Percentiles rank a stretch among this genome's conserved stretches.
Evolutionary conservation across 2,888 invertebrate genomes (phyloP).

Genomic region (Charanyca ferruginea): DNA sequence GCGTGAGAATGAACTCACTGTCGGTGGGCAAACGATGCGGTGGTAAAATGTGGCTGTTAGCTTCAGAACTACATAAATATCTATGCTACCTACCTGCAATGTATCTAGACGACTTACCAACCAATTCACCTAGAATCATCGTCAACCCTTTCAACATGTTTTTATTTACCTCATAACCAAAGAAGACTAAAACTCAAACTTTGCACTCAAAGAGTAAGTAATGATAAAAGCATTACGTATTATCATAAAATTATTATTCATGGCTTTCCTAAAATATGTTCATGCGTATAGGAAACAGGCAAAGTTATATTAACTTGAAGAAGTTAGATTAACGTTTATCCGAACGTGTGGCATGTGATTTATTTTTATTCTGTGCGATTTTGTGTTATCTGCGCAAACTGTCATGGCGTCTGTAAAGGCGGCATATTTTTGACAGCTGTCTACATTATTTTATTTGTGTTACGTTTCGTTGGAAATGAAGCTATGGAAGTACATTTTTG

Average conservation of each 20-base stretch:
- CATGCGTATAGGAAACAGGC: constrained; percentile 80
- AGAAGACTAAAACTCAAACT: constrained; percentile 43
- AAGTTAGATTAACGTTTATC: constrained; percentile 84
- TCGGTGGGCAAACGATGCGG: no score
- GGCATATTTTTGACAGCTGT: constrained; percentile 14
- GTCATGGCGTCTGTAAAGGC: constrained; percentile 27
- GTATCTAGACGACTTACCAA: neutral
- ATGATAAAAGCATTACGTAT: constrained; percentile 71
- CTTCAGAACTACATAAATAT: neutral
- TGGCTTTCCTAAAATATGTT: constrained; percentile 79
- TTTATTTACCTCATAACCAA: constrained; percentile 18
- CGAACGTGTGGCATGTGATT: constrained; percentile 72
- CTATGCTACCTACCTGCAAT: neutral
- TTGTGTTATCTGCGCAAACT: constrained; percentile 49
- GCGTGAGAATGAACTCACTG: no score
- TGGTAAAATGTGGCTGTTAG: no score
- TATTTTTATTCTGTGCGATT: constrained; percentile 61
- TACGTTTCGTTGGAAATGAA: neutral
- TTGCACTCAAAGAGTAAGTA: constrained; percentile 67
- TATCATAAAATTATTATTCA: constrained; percentile 80
- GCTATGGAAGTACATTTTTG: neutral
- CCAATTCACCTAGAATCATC: neutral
- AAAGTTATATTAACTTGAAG: constrained; percentile 85
- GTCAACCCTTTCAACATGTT: constrained; percentile 19
- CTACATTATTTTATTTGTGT: neutral